phyloP scores from a whole-genome alignment of 2,113 vertebrate species.

The Perca flavescens region DNA sequence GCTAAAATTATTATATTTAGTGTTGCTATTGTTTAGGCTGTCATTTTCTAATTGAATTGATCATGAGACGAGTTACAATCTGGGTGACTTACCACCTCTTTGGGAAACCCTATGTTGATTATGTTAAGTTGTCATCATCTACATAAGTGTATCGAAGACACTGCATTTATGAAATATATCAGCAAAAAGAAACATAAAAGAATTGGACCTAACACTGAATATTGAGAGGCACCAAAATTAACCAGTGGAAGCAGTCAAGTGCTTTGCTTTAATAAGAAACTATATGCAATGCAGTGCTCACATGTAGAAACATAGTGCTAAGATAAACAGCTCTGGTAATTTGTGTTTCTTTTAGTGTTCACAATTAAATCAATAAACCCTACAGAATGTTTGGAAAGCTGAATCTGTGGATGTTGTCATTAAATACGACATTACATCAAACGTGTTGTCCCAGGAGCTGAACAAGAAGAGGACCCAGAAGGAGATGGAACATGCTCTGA shows the following conservation, averaged over 20 bases:
- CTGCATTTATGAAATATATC: not conserved
- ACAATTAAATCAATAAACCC: not conserved
- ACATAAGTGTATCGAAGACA: not conserved
- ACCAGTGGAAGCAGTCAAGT: not conserved
- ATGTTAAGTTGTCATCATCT: not conserved
- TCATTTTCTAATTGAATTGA: not conserved
- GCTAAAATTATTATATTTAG: not conserved
- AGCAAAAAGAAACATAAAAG: not conserved
- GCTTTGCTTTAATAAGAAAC: not conserved
- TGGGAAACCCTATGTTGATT: not conserved
- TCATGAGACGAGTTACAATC: not conserved
- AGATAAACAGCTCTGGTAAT: not conserved
- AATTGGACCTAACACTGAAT: not conserved
- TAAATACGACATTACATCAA: not conserved
- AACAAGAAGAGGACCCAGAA: slow-evolving; percentile 98
- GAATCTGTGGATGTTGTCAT: not conserved
- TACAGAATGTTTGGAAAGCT: not conserved
- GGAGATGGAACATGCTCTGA: slow-evolving; percentile 98
- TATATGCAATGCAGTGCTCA: not conserved
- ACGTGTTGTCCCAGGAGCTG: slow-evolving; percentile 87
- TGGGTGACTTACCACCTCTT: not conserved
- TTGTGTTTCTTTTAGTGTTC: not conserved
- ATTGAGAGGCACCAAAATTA: not conserved
- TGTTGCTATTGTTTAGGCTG: not conserved
- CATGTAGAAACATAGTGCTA: not conserved